Evolutionary conservation across 2,797 vertebrate species (phyloP).

Genomic region (Borostomias antarcticus): DNA sequence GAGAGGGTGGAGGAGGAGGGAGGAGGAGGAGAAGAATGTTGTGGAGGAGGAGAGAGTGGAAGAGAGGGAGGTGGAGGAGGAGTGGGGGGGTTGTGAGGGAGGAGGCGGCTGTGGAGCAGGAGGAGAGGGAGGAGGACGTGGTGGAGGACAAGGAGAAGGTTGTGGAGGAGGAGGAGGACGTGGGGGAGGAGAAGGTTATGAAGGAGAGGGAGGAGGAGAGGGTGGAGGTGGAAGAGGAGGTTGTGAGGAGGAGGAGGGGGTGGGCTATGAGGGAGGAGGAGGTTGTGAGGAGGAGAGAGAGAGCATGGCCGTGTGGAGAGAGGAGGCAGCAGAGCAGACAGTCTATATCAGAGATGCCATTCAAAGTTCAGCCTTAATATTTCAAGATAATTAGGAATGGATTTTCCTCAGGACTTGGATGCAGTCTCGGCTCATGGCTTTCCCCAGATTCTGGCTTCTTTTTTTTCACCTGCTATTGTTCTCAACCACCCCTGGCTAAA

Average conservation of each 20-base stretch:
- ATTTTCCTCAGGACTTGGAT: constrained; percentile 11
- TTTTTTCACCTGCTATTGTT: neutral
- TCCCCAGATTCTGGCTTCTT: neutral
- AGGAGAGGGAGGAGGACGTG: neutral
- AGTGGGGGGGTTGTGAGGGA: too few species aligned
- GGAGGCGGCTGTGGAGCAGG: too few species aligned
- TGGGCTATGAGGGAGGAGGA: neutral
- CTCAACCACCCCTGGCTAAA: too few species aligned
- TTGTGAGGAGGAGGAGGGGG: neutral
- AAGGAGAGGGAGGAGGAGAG: neutral
- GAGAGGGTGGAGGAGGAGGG: neutral
- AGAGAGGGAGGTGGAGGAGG: neutral
- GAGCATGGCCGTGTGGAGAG: neutral
- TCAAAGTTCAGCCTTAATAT: constrained; percentile 25
- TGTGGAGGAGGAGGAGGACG: neutral
- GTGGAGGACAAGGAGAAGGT: neutral
- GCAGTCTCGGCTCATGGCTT: neutral
- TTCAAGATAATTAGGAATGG: constrained; percentile 26
- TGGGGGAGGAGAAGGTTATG: too few species aligned
- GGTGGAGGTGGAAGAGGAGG: neutral
- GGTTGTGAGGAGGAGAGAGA: neutral
- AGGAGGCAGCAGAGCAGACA: neutral
- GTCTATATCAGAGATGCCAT: neutral
- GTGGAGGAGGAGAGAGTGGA: neutral
- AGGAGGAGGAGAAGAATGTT: neutral